Base-by-base conservation (phyloP, 2,888 invertebrate species). In the Drosophila neotestacea region DNA sequence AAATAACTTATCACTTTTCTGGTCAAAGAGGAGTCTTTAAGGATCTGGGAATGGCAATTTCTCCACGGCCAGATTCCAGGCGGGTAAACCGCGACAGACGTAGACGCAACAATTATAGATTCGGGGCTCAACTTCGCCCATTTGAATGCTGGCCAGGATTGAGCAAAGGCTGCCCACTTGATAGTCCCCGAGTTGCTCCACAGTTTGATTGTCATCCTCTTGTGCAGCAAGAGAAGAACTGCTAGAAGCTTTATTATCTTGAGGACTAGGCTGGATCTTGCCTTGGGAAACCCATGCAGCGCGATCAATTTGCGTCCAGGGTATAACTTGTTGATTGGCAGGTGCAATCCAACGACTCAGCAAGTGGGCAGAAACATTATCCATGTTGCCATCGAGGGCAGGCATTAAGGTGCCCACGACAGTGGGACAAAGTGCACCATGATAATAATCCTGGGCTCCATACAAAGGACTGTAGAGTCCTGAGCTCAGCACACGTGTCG, bases 351-450 rank as follows among this genome's bases (percentile, higher is more conserved):
- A 94, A 42, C 89, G 90, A 70, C 94, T 94, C 32, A 94, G 82
- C 75, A 94, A 90, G 68, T 92, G 91, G 16, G 93, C 92, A n/a
- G 93, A 92, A 39, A 94, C 81, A 30, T 90, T 79, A 84, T 94
- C 94, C 62, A 93, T 93, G 70, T 93, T 93, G 50, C 90, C 88
- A 88, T 94, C 94, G 1, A 93, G 92, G 4, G 94, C 93, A 59
- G 93, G 92, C 93, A 94, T 93, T 36, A 94, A 71, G 73, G 93
- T 93, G 42, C 94, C 94, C 60, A 94, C 91, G 22, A 94, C 90
- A 72, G 93, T 93, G 42, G 94, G 94, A 77, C 92, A 91, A 32
- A 90, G 70, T 1, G 91, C 92, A 2, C 91, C 91, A 61, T 92
- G 93, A 83, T 94, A 94, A 73, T 92, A 93, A 62, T 93, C 92